Evolutionary conservation across 2,888 invertebrate species (phyloP), one percentile per base, ranked within the genome.

Genomic region (Mechanitis mazaeus): DNA sequence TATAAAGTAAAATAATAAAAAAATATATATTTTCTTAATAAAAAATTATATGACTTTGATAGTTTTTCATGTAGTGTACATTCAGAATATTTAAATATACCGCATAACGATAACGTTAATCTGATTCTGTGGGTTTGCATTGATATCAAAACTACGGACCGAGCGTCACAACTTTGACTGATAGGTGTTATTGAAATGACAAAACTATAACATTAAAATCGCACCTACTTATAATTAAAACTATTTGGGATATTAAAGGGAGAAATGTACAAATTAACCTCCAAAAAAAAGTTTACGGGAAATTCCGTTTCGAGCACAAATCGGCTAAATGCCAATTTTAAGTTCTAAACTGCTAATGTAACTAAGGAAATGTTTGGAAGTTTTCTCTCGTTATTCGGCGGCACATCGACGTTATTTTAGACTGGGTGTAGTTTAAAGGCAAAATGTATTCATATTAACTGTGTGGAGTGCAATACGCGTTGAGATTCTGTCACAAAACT

Each of bases 401-500:
- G 63, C 61, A 65, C 60, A 56, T 58, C 46, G 58, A 33, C 56
- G 57, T 58, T 58, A 55, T 60, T 53, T 62, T 63, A 65, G 42
- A 45, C 60, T 47, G 50, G 59, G 45, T 38, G 31, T 46, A 38
- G 28, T 35, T 28, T 35, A 45, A 31, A 46, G 38, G 31, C 47
- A 60, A 57, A 35, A 50, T 56, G 55, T 33, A 45, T 66, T 54
- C 45, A 38, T 47, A 46, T 28, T 28, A 61, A 66, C 66, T 73
- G 76, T 77, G 75, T 77, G 75, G 79, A 75, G 76, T 74, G 68
- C 70, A 70, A 71, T 67, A 71, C 69, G 70, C 69, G 68, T 70
- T 72, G 69, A 71, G 75, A 76, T 75, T 76, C 75, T 76, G 75
- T 78, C 85, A 81, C 84, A 81, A 75, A 84, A 87, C 87, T 88